phyloP scores from a whole-genome alignment of 2,797 vertebrate species.

The Adrianichthys oophorus region DNA sequence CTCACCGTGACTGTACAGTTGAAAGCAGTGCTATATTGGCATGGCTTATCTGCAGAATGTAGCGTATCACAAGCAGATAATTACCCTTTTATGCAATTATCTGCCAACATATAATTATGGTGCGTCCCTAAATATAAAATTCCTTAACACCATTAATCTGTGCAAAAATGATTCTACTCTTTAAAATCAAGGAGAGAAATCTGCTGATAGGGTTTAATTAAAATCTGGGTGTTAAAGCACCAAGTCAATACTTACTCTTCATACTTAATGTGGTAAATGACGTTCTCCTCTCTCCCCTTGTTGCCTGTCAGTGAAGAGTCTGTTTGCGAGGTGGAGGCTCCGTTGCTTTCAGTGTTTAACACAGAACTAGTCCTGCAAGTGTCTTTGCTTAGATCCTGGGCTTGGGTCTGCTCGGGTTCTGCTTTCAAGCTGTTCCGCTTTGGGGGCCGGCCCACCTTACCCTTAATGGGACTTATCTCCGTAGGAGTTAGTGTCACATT shows the following conservation, averaged over 20 bases:
- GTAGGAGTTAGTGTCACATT: constrained; percentile 86
- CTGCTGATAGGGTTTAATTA: constrained; percentile 4
- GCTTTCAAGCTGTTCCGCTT: constrained; percentile 94
- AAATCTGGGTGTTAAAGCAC: constrained; percentile 1
- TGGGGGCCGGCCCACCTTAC: constrained; percentile 84
- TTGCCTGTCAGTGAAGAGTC: constrained; percentile 74
- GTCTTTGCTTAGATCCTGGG: constrained; percentile 75
- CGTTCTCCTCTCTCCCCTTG: constrained; percentile 82
- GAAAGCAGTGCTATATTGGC: too few relatives aligned
- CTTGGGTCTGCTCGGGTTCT: constrained; percentile 66
- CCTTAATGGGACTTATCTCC: constrained; percentile 80
- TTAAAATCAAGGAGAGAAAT: neutral
- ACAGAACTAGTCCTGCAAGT: constrained; percentile 82
- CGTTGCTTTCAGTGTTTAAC: constrained; percentile 84
- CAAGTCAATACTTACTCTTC: constrained; percentile 93
- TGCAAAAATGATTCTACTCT: neutral
- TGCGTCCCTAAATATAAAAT: too few relatives aligned
- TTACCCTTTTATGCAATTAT: too few relatives aligned
- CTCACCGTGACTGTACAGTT: too few relatives aligned
- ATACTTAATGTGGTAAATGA: constrained; percentile 97
- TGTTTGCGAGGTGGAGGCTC: constrained; percentile 90
- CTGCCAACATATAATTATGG: too few relatives aligned
- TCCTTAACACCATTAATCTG: too few relatives aligned
- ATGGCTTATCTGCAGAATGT: neutral
- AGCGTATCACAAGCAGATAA: neutral